phyloP scores from a whole-genome alignment of 2,888 invertebrate genomes.

The Trileptium ribeirensis region DNA sequence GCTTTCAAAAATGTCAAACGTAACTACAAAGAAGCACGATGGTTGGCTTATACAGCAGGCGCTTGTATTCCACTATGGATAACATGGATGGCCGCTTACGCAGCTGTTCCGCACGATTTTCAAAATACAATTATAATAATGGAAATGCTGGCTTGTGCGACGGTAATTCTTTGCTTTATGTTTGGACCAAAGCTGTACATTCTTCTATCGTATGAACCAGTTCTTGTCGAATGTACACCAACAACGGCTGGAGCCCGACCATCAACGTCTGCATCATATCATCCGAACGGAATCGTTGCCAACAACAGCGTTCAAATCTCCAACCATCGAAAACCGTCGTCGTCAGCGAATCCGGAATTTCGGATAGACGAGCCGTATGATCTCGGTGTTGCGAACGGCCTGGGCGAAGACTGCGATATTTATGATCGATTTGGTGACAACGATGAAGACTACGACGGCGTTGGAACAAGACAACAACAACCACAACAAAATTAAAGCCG shows the following conservation, averaged over 20 bases:
- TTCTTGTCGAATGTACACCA: constrained; percentile 45
- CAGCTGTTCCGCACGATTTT: constrained; percentile 35
- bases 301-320: not conserved
- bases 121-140: constrained; percentile 40
- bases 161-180: constrained; percentile 45
- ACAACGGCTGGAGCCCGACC: not conserved
- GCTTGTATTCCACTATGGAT: constrained; percentile 41
- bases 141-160: constrained; percentile 43
- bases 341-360: not conserved
- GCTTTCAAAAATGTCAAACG: constrained; percentile 46
- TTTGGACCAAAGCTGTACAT: constrained; percentile 50
- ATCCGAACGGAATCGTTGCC: not conserved
- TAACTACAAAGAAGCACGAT: constrained; percentile 47
- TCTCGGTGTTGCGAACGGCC: not conserved
- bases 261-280: not conserved
- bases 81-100: constrained; percentile 41
- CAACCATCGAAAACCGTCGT: not conserved
- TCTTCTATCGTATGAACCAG: constrained; percentile 47
- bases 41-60: constrained; percentile 42
- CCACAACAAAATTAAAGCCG: too few species aligned
- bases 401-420: not conserved
- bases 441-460: not conserved
- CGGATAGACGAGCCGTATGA: not conserved
- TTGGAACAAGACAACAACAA: not conserved
- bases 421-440: not conserved